These are phyloP conservation scores for Himalopsyche japonica DNA, from an alignment of 2,888 invertebrate genomes.

Conservation along the genomic window DNA sequence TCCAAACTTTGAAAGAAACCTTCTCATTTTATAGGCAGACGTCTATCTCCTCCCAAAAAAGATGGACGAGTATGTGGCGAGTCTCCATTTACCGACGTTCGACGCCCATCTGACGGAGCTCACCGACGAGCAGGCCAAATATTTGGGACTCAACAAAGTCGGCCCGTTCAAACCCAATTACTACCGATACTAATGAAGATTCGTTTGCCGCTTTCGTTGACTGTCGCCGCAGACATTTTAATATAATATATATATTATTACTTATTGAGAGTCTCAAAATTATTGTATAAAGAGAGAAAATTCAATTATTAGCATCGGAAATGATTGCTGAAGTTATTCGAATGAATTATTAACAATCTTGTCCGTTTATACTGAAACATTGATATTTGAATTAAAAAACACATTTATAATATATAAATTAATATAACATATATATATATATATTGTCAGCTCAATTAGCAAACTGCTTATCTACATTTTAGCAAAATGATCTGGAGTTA, in stretches of 20 bases:
- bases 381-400: background rate
- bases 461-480: too few species aligned
- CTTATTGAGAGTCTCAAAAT: background rate
- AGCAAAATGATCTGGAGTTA: too few species aligned
- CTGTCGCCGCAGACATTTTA: background rate
- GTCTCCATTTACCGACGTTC: slow-evolving; percentile 93
- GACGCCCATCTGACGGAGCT: slow-evolving; percentile 97
- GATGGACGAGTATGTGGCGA: slow-evolving; percentile 99
- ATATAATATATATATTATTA: background rate
- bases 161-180: slow-evolving; percentile 99
- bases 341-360: background rate
- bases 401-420: too few species aligned
- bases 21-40: slow-evolving; percentile 65
- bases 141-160: slow-evolving; percentile 95
- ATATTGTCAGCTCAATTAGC: too few species aligned
- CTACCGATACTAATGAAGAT: slow-evolving; percentile 71
- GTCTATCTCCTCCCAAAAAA: slow-evolving; percentile 98
- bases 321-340: background rate
- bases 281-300: background rate
- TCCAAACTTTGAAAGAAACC: too few species aligned
- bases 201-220: too few species aligned
- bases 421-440: too few species aligned
- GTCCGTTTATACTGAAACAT: background rate
- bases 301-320: background rate
- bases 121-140: slow-evolving; percentile 95